Evolutionary conservation across 2,888 invertebrate species (phyloP).

Genomic region (Leucozona laternaria): DNA sequence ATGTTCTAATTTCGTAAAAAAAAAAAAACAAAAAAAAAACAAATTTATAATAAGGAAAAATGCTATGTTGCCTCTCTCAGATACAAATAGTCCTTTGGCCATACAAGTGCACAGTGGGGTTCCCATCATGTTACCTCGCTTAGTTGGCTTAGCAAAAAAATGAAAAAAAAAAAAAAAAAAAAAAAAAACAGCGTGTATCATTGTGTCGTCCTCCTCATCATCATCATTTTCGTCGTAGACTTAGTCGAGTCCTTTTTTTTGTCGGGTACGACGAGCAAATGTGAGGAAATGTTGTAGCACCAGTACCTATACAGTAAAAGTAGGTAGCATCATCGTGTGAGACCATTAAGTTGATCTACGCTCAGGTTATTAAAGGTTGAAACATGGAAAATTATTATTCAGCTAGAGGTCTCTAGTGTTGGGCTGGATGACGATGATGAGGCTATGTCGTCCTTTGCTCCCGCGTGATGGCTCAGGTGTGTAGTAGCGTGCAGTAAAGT

Average conservation of each 20-base stretch:
- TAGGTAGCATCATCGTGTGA: slow-evolving; percentile 53
- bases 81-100: slow-evolving; percentile 68
- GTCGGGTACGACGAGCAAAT: slow-evolving; percentile 4
- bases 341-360: slow-evolving; percentile 74
- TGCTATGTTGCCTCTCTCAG: slow-evolving; percentile 36
- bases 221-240: slow-evolving; percentile 29
- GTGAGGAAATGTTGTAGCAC: background rate
- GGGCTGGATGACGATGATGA: slow-evolving; percentile 20
- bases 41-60: slow-evolving; percentile 30
- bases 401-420: slow-evolving; percentile 50
- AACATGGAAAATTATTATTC: slow-evolving; percentile 72
- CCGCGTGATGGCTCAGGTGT: slow-evolving; percentile 59
- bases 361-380: slow-evolving; percentile 74
- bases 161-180: background rate
- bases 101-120: slow-evolving; percentile 42
- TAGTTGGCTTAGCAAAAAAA: slow-evolving; percentile 40
- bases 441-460: slow-evolving; percentile 52
- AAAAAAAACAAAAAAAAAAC: background rate
- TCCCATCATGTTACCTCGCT: slow-evolving; percentile 22
- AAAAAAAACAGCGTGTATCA: slow-evolving; percentile 49
- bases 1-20: slow-evolving; percentile 57
- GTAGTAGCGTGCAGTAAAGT: background rate
- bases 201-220: slow-evolving; percentile 32
- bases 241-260: slow-evolving; percentile 36
- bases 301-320: too few species aligned